Conservation (phyloP, 2,797 vertebrate genomes). For the Tenualosa thibaudeaui region DNA sequence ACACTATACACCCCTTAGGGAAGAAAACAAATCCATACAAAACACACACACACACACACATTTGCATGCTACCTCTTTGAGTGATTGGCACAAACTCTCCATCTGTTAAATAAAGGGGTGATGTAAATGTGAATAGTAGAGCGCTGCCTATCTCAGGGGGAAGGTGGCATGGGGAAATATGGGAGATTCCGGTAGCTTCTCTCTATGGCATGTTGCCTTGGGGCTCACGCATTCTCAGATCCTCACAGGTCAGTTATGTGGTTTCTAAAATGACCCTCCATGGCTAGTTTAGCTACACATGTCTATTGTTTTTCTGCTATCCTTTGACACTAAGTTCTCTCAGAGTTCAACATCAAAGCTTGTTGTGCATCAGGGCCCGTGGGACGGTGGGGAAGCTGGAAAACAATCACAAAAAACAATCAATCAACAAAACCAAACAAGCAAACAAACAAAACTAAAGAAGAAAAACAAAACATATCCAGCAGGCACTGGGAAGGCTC, state of each 20-base stretch:
- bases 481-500: not conserved
- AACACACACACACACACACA: not conserved
- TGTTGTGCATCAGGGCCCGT: not conserved
- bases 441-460: not conserved
- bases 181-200: too few relatives aligned
- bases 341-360: not conserved
- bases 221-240: not conserved
- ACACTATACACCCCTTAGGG: not conserved
- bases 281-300: not conserved
- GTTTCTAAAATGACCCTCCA: not conserved
- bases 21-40: not conserved
- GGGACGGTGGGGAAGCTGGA: not conserved
- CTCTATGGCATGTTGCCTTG: not conserved
- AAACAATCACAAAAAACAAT: not conserved
- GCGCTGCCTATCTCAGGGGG: not conserved
- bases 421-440: not conserved
- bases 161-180: too few relatives aligned
- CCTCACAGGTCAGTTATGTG: not conserved
- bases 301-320: not conserved
- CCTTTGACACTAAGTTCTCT: not conserved
- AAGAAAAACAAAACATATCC: not conserved
- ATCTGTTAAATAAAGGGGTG: not conserved
- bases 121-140: not conserved
- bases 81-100: not conserved
- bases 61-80: not conserved